A percentile compares a stretch with the other conserved stretches of the same genome.
Evolutionary conservation across 1,140 invertebrate genomes (phyloP).

Genomic region (Pseudachorutes palmiensis): DNA sequence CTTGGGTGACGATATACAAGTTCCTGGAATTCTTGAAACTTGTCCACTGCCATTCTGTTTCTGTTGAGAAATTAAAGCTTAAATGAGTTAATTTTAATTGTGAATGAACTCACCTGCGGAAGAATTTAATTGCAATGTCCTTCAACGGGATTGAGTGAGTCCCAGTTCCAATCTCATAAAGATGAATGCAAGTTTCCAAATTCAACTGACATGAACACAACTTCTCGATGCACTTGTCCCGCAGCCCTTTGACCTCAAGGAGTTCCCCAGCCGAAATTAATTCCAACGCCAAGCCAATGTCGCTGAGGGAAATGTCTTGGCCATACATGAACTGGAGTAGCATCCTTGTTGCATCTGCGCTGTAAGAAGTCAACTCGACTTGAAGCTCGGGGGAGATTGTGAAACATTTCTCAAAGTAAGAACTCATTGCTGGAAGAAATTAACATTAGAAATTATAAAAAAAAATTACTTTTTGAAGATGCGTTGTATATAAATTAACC

Average conservation of each 20-base stretch:
- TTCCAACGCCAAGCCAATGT: not conserved
- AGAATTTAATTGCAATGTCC: not conserved
- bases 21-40: not conserved
- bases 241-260: not conserved
- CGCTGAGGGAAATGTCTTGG: not conserved
- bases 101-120: not conserved
- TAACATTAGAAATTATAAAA: not conserved
- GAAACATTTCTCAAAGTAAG: not conserved
- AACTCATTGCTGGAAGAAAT: not conserved
- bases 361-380: not conserved
- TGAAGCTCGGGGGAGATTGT: not conserved
- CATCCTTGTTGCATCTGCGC: not conserved
- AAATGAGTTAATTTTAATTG: not conserved
- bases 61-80: not conserved
- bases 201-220: not conserved
- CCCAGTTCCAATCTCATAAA: not conserved
- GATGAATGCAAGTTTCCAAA: not conserved
- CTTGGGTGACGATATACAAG: not conserved
- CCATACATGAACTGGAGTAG: not conserved
- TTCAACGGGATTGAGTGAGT: not conserved
- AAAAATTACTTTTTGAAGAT: not conserved
- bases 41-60: not conserved
- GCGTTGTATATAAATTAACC: not conserved
- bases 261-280: not conserved
- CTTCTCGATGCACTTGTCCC: not conserved